Percentiles rank a stretch among this genome's conserved stretches.
Conservation (phyloP, 1,140 invertebrate species). For the Palaemon carinicauda region DNA sequence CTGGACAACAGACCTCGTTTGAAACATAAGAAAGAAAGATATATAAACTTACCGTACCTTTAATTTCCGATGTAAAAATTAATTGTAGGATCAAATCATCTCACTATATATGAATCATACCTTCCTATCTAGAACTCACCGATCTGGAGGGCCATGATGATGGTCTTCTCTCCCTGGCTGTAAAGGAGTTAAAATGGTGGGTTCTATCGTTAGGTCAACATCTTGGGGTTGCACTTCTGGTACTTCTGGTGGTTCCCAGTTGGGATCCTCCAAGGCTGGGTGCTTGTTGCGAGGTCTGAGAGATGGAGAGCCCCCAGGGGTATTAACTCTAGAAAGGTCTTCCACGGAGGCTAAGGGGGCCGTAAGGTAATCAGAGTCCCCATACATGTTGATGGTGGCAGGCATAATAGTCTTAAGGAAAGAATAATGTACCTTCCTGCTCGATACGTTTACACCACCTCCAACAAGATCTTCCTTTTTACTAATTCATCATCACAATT, state of each 20-base stretch:
- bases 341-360: constrained; percentile 62
- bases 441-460: no score
- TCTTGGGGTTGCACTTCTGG: constrained; percentile 14
- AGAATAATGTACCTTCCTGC: neutral
- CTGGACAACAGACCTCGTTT: no score
- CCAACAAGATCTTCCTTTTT: no score
- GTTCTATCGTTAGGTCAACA: neutral
- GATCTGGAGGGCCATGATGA: constrained; percentile 39
- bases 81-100: no score
- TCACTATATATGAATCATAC: no score
- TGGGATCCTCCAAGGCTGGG: constrained; percentile 54
- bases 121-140: constrained; percentile 25
- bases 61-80: no score
- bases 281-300: constrained; percentile 46
- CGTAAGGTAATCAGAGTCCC: constrained; percentile 45
- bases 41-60: no score
- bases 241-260: constrained; percentile 57
- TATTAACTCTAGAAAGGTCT: constrained; percentile 60
- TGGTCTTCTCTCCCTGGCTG: constrained; percentile 37
- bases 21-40: no score
- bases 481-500: no score
- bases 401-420: neutral
- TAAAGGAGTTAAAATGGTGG: constrained; percentile 39
- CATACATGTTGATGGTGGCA: constrained; percentile 51
- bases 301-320: constrained; percentile 60